Conservation (phyloP, 2,888 invertebrate species). For the Drosophila atroscutellata region DNA sequence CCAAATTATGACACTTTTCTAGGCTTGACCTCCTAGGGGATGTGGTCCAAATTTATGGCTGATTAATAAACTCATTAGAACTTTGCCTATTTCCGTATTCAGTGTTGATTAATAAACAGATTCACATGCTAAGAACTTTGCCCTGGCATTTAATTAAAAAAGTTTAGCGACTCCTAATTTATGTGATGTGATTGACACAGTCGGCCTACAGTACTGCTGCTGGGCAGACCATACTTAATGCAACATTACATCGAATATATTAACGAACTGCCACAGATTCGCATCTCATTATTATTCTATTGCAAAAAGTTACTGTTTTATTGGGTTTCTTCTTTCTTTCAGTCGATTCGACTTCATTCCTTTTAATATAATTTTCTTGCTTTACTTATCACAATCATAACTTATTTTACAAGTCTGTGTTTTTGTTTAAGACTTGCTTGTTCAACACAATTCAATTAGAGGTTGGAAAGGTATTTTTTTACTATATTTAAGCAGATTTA, state of each 20-base stretch:
- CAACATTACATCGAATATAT: neutral
- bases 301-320: conserved; percentile 1
- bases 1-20: conserved; percentile 63
- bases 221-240: neutral
- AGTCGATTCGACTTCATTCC: neutral
- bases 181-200: conserved; percentile 28
- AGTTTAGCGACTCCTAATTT: conserved; percentile 38
- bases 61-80: conserved; percentile 80
- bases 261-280: neutral
- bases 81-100: conserved; percentile 54
- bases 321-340: neutral
- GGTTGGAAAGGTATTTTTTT: neutral
- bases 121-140: conserved; percentile 37
- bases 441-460: neutral
- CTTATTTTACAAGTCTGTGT: neutral
- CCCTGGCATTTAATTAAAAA: conserved; percentile 57
- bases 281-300: conserved; percentile 1
- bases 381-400: neutral
- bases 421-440: neutral
- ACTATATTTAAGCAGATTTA: neutral
- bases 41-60: conserved; percentile 55
- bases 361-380: neutral
- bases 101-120: conserved; percentile 52
- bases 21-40: neutral
- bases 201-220: neutral